Base-by-base conservation (phyloP, 2,113 vertebrate species). In the Struthio camelus region DNA sequence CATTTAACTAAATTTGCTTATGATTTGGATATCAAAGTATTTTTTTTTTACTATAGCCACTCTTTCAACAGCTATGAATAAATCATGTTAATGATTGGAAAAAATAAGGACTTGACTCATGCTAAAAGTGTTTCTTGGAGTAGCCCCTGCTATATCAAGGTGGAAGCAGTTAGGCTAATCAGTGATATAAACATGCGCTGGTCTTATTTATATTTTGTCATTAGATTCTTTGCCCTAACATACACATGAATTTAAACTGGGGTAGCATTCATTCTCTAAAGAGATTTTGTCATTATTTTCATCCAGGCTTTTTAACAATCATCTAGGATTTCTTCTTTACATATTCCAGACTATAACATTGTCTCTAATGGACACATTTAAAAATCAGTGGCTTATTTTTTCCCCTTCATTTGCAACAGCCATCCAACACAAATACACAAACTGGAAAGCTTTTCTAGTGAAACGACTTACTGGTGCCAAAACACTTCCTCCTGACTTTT, bases 381-480 rank as follows among this genome's bases (percentile, higher is more conserved):
- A 92, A 95, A 95, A 90, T 58, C 78, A 94, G 80, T 95, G 82
- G 73, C 72, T 96, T 92, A 95, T 92, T 96, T 96, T 92, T 94
- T 81, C 92, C 87, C 93, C 87, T 98, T 98, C 85, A 87, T 98
- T 97, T 95, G 58, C 96, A 97, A 97, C 96, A 99, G 99, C 99
- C 94, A 99, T 99, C 98, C 99, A 99, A 95, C 99, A 99, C 97
- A 99, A 99, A 97, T 99, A 98, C 97, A 98, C 99, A 93, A 99
- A 99, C 99, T 99, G 99, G 99, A 99, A 99, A 98, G 98, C 98
- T 90, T 99, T 99, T 98, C 98, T 99, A 92, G 99, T 99, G 97
- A 99, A 99, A 98, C 98, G 99, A 98, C 99, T 99, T 96, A 99
- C 99, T 97, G 99, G 99, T 98, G 99, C 99, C 97, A 99, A 99